Base-by-base conservation (phyloP, 2,888 invertebrate species). In the Electrophaes corylata region DNA sequence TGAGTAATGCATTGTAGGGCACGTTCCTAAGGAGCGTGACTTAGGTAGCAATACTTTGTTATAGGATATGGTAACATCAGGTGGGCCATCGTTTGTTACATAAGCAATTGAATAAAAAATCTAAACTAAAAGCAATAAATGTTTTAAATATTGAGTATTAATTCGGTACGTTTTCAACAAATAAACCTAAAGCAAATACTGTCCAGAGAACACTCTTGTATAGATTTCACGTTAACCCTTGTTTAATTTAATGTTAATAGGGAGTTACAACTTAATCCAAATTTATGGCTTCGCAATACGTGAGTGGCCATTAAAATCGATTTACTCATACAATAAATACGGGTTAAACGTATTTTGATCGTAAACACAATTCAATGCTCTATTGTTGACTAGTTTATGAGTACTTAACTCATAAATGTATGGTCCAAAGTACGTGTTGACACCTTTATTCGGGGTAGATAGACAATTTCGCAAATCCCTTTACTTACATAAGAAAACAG, bases 291-390 rank as follows among this genome's bases (percentile, higher is more conserved):
- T 43, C 2, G 39, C 29, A 37, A 46, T 44, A 45, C 43, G 50
- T 61, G 23, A 50, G 44, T 51, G 54, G 56, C 60, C 43, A 57
- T 63, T 62, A 57, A 60, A 62, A 62, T 66, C 55, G 57, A 60
- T 63, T 62, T 54, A 14, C n/a, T n/a, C n/a, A n/a, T n/a, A n/a
- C 26, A 26, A n/a, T 6, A 3, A 41, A 20, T n/a, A n/a, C 11
- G 20, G 41, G 2, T 23, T 41, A 41, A 35, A 37, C 37, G 37
- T 12, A 35, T 16, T 35, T 35, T 16, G 37, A 37, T 37, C 16
- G 37, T 37, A 16, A 37, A 35, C 14, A 35, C 14, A 35, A 37
- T 35, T 5, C 12, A 35, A 35, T 12, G 16, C 16, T 8, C 37
- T 16, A 37, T 37, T 37, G 37, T 37, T 16, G 37, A 37, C 37